phyloP scores from a whole-genome alignment of 2,888 invertebrate genomes.

The Rhaphigaster nebulosa region DNA sequence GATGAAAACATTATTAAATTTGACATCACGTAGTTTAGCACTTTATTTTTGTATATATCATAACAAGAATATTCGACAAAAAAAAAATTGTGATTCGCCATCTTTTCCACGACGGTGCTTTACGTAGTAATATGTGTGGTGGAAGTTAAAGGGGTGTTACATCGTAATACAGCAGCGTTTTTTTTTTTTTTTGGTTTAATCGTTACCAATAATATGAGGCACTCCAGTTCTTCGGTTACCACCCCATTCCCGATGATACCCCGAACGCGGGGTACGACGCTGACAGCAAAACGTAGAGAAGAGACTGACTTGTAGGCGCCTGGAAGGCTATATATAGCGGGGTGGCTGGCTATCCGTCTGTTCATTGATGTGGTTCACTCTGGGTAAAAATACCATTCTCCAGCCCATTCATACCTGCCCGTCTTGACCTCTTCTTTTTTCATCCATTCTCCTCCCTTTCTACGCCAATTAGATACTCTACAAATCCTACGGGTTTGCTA shows the following conservation, averaged over 20 bases:
- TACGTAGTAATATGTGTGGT: too few relatives aligned
- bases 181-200: neutral
- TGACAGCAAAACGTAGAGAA: neutral
- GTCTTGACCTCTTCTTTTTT: slow-evolving; percentile 12
- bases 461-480: neutral
- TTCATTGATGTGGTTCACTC: slow-evolving; percentile 34
- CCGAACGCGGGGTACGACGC: neutral
- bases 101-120: too few relatives aligned
- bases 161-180: too few relatives aligned
- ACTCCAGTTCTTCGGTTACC: neutral
- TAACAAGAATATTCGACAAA: too few relatives aligned
- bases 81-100: too few relatives aligned
- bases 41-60: too few relatives aligned
- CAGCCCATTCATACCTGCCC: slow-evolving; percentile 46
- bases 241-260: neutral
- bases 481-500: neutral
- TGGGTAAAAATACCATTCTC: slow-evolving; percentile 48
- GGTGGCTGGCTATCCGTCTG: neutral
- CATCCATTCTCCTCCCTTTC: neutral
- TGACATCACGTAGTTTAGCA: too few relatives aligned
- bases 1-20: too few relatives aligned
- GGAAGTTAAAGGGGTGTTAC: too few relatives aligned
- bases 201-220: neutral
- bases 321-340: slow-evolving; percentile 29
- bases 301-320: neutral